Evolutionary conservation across 2,797 vertebrate species (phyloP).

Genomic region (Hephaestus fuliginosus): DNA sequence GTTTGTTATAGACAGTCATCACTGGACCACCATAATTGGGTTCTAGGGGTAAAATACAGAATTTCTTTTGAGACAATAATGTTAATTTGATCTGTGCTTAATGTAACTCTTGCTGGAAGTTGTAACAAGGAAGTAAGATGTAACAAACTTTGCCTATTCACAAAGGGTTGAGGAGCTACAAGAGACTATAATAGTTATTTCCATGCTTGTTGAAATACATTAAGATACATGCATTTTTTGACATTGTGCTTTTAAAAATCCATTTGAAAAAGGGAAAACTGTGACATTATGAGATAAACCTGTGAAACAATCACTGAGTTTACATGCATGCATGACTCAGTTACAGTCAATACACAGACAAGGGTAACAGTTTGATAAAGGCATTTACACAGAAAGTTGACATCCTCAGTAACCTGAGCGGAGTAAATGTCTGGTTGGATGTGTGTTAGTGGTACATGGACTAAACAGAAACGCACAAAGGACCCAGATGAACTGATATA

Average conservation of each 20-base stretch:
- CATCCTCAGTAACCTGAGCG: not conserved
- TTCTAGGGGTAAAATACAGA: not conserved
- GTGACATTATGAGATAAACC: not conserved
- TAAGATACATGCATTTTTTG: not conserved
- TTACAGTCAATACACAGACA: not conserved
- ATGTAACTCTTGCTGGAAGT: not conserved
- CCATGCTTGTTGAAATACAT: not conserved
- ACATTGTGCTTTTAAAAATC: not conserved
- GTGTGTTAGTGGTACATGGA: not conserved
- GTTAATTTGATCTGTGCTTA: not conserved
- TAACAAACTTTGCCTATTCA: too few relatives aligned
- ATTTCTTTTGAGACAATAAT: not conserved
- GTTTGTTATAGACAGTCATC: constrained; percentile 2
- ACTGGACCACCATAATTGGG: not conserved
- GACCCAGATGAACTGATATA: constrained; percentile 23
- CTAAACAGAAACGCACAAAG: constrained; percentile 29
- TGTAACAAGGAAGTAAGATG: too few relatives aligned
- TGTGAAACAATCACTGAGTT: not conserved
- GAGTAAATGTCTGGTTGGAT: constrained; percentile 1
- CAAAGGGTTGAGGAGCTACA: not conserved
- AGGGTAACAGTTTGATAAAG: not conserved
- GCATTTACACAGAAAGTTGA: not conserved
- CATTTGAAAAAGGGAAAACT: not conserved
- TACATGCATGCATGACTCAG: not conserved
- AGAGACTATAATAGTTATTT: not conserved